A percentile compares a stretch with the other conserved stretches of the same genome.
Evolutionary conservation across 2,888 invertebrate species (phyloP).

Genomic region (Mythimna ferrago): DNA sequence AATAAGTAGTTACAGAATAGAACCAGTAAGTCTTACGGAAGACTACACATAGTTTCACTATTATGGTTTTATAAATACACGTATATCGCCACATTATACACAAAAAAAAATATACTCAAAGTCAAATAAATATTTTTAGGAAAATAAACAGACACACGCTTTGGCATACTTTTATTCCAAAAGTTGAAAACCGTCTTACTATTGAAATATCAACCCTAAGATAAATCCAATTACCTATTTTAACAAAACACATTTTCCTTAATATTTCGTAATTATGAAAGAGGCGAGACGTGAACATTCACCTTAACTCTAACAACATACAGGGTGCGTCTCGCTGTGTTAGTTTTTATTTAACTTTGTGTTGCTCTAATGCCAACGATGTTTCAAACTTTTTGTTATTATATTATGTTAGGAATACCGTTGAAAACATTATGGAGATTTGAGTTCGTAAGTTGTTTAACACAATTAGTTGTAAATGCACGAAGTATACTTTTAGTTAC

Average conservation of each 20-base stretch:
- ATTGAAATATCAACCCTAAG: too few species aligned
- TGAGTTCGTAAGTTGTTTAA: conserved; percentile 49
- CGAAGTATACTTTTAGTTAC: conserved; percentile 3
- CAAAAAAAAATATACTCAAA: too few species aligned
- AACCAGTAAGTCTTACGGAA: background rate
- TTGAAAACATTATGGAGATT: conserved; percentile 50
- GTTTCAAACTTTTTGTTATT: conserved; percentile 57
- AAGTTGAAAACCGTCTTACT: too few species aligned
- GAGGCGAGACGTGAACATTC: background rate
- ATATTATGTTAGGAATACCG: conserved; percentile 42
- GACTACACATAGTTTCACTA: too few species aligned
- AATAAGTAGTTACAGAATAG: background rate
- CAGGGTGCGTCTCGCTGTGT: conserved; percentile 65
- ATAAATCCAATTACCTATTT: too few species aligned
- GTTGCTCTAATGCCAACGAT: conserved; percentile 57
- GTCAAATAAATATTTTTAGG: too few species aligned
- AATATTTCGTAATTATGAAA: conserved; percentile 5
- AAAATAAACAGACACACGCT: too few species aligned
- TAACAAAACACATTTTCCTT: background rate
- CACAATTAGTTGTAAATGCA: conserved; percentile 16
- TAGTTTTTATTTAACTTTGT: conserved; percentile 70
- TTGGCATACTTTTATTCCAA: too few species aligned
- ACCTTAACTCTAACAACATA: conserved; percentile 63
- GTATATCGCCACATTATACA: too few species aligned
- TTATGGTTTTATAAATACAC: too few species aligned